A percentile compares a stretch with the other conserved stretches of the same genome.
Evolutionary conservation across 2,797 vertebrate genomes (phyloP).

Genomic region (Dendrocincla tyrannina): DNA sequence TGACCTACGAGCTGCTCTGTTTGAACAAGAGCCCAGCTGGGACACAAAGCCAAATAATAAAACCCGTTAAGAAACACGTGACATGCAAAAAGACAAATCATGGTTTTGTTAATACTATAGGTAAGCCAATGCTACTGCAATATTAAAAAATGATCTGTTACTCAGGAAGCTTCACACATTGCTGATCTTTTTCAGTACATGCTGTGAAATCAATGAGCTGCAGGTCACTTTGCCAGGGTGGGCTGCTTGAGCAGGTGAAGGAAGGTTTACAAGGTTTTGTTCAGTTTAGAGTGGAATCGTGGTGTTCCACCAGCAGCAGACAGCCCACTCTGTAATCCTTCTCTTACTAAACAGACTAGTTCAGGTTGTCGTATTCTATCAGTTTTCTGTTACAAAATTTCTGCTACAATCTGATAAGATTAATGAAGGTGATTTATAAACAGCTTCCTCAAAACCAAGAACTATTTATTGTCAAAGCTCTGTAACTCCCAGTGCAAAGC

Average conservation of each 20-base stretch:
- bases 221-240: background rate
- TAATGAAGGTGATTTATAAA: background rate
- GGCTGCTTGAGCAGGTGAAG: background rate
- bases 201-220: background rate
- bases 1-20: background rate
- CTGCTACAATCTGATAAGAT: background rate
- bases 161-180: background rate
- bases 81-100: background rate
- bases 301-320: background rate
- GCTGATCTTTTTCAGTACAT: background rate
- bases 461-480: background rate
- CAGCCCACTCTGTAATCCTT: background rate
- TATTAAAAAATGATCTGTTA: background rate
- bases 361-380: background rate
- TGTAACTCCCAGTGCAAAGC: background rate
- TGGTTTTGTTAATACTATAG: background rate
- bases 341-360: background rate
- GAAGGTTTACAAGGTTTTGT: background rate
- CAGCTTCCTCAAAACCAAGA: background rate
- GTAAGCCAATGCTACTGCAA: constrained; percentile 10
- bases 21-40: constrained; percentile 16
- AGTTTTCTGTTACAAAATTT: background rate
- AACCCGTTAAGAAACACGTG: background rate
- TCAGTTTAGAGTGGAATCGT: background rate
- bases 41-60: constrained; percentile 14